These are phyloP conservation scores for Syncerus caffer DNA, from an alignment of 2,797 vertebrate genomes.

Conservation along the genomic window DNA sequence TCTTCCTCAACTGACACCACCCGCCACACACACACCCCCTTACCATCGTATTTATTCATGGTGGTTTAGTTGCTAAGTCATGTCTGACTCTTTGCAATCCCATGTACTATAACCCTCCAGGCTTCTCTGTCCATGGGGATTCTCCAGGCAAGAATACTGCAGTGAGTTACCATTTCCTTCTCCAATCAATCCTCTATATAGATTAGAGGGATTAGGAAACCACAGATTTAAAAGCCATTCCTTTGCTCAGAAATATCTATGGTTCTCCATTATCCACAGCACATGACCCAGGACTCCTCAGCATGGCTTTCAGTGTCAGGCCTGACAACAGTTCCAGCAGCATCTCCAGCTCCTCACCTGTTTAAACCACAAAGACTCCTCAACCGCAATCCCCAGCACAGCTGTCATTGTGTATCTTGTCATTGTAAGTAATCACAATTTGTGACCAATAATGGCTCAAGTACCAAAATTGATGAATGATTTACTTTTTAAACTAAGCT, in stretches of 20 bases:
- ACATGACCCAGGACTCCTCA: neutral
- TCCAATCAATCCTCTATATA: neutral
- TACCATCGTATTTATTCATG: neutral
- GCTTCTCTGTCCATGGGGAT: neutral
- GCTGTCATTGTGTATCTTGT: neutral
- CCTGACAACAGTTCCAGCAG: neutral
- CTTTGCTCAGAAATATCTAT: neutral
- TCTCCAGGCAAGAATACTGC: neutral
- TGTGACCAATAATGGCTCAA: neutral
- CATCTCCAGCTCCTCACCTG: neutral
- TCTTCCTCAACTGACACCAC: neutral
- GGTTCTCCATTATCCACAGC: neutral
- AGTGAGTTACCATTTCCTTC: neutral
- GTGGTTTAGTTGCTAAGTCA: neutral
- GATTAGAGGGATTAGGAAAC: neutral
- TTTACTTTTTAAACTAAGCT: slow-evolving; percentile 29
- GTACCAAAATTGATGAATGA: neutral
- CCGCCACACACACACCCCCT: neutral
- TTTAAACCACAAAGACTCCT: neutral
- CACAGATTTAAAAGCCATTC: neutral
- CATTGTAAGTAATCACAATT: neutral
- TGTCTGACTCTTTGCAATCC: neutral
- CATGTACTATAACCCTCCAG: neutral
- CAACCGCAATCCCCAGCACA: neutral
- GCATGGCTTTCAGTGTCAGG: neutral